phyloP scores from a whole-genome alignment of 1,140 invertebrate genomes.

The Zaprionus davidi region DNA sequence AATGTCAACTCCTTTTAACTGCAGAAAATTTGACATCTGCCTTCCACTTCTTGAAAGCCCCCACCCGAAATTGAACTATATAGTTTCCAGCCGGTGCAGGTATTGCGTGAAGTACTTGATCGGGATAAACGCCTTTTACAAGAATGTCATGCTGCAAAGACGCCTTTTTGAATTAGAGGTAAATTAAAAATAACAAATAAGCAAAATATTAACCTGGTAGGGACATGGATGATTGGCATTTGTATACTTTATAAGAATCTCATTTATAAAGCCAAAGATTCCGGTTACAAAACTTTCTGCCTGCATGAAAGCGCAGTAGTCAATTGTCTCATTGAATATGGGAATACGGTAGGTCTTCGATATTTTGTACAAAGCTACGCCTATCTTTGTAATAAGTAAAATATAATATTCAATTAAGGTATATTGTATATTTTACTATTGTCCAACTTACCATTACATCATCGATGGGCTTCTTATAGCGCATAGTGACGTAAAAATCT shows the following conservation, averaged over 20 bases:
- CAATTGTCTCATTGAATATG: conserved; percentile 55
- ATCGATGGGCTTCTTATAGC: conserved; percentile 43
- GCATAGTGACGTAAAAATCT: conserved; percentile 32
- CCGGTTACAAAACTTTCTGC: background rate
- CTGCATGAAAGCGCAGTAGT: conserved; percentile 37
- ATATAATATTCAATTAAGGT: background rate
- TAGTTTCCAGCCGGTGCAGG: conserved; percentile 46
- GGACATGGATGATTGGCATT: conserved; percentile 28
- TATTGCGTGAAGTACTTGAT: background rate
- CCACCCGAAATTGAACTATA: conserved; percentile 25
- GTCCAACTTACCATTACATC: conserved; percentile 46
- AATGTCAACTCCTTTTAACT: background rate
- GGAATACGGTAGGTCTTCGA: conserved; percentile 25
- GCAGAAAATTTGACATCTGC: conserved; percentile 22
- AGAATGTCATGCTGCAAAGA: conserved; percentile 40
- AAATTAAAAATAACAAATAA: background rate
- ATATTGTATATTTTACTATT: background rate
- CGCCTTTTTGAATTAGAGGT: background rate
- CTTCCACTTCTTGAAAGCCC: conserved; percentile 39
- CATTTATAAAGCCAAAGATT: background rate
- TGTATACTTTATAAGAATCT: background rate
- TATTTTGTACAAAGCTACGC: conserved; percentile 19
- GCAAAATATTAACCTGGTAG: conserved; percentile 8
- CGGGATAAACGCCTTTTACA: background rate
- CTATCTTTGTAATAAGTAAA: conserved; percentile 1